Conservation (phyloP, 2,113 vertebrate genomes). For the Percina caprodes region DNA sequence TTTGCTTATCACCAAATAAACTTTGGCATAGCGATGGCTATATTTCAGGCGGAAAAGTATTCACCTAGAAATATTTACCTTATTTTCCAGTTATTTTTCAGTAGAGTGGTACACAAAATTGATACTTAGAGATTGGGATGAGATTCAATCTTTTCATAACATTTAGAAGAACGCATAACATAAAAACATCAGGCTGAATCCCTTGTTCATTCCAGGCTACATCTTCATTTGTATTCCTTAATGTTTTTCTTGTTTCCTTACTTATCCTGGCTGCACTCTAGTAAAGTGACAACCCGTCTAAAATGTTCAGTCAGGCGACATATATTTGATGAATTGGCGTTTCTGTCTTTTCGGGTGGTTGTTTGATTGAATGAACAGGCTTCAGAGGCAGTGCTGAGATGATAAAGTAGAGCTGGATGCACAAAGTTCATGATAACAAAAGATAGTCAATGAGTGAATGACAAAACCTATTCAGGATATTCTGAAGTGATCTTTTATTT, state of each 20-base stretch:
- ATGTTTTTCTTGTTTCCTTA: not conserved
- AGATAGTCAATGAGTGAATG: not conserved
- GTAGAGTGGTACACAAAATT: not conserved
- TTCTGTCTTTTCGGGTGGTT: not conserved
- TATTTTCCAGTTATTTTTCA: not conserved
- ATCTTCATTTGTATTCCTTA: constrained; percentile 13
- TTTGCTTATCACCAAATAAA: not conserved
- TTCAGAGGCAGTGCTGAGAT: not conserved
- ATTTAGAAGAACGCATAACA: not conserved
- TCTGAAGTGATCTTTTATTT: not conserved
- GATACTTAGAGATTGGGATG: not conserved
- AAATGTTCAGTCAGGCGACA: constrained; percentile 9
- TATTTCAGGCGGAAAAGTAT: not conserved
- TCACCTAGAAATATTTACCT: not conserved
- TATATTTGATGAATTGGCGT: constrained; percentile 8
- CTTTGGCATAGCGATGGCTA: not conserved
- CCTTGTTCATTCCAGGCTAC: not conserved
- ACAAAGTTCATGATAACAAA: constrained; percentile 5
- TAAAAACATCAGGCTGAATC: not conserved
- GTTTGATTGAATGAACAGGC: constrained; percentile 6
- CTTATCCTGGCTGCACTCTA: constrained; percentile 4
- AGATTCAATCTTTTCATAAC: not conserved
- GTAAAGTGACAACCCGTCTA: not conserved
- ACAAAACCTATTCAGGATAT: not conserved
- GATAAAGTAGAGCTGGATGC: constrained; percentile 3